Conservation (phyloP, 2,113 vertebrate species). For the Abramis brama region DNA sequence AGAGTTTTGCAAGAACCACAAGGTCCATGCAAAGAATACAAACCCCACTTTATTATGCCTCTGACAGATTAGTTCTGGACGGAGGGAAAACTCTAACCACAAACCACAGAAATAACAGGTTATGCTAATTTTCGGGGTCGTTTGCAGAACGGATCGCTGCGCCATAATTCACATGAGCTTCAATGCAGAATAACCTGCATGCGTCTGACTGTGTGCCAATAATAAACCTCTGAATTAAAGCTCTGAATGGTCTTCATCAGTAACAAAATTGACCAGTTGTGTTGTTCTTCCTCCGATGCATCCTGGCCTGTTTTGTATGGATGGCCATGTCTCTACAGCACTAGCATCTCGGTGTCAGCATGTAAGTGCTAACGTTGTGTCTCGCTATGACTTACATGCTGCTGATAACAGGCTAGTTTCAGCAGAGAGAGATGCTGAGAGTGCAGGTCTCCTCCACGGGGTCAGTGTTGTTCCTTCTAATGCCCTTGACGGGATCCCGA, state of each 20-base stretch:
- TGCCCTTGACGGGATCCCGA: conserved; percentile 25
- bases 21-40: neutral
- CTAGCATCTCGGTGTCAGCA: neutral
- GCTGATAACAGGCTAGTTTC: conserved; percentile 19
- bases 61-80: neutral
- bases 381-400: neutral
- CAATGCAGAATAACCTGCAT: neutral
- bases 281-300: neutral
- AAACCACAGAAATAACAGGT: conserved; percentile 16
- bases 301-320: neutral
- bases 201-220: neutral
- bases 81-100: neutral
- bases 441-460: neutral
- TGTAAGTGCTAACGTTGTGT: neutral
- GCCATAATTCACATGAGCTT: conserved; percentile 1
- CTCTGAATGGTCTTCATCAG: neutral
- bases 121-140: neutral
- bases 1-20: neutral
- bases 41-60: neutral
- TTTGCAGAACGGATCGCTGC: conserved; percentile 3
- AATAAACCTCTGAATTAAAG: neutral
- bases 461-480: conserved; percentile 18
- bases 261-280: neutral
- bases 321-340: neutral
- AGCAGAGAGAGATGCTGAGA: conserved; percentile 28